Percentiles rank a stretch among this genome's conserved stretches.
These are phyloP conservation scores for Xanthia togata DNA, from an alignment of 2,888 invertebrate species.

Conservation along the genomic window DNA sequence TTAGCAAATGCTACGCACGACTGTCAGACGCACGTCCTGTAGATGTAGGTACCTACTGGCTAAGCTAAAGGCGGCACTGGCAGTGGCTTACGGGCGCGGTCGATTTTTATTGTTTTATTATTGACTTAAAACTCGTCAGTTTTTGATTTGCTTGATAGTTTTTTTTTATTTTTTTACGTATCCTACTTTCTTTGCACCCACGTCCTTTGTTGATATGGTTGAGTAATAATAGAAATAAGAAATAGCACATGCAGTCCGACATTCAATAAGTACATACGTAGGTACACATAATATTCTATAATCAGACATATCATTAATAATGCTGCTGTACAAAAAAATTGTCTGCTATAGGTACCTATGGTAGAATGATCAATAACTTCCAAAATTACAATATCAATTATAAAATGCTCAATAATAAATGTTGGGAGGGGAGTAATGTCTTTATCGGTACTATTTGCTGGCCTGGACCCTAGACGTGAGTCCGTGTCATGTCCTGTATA, in stretches of 20 bases:
- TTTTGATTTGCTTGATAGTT: no score
- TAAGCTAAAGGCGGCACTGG: constrained; percentile 46
- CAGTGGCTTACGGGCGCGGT: constrained; percentile 10
- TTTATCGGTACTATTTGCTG: background rate
- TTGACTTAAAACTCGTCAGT: background rate
- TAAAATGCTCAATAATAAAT: background rate
- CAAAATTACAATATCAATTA: constrained; percentile 8
- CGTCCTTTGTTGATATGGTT: background rate
- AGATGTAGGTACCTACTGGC: constrained; percentile 37
- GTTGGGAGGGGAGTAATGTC: background rate
- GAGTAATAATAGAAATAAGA: constrained; percentile 11
- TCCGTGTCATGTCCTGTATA: background rate
- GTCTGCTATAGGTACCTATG: background rate
- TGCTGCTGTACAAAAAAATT: background rate
- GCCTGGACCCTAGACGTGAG: background rate
- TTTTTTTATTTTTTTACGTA: background rate
- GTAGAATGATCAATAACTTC: constrained; percentile 2
- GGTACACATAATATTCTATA: constrained; percentile 6
- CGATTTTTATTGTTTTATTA: background rate
- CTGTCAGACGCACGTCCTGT: constrained; percentile 3
- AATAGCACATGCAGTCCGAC: background rate
- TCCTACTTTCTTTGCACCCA: constrained; percentile 3
- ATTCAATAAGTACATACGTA: background rate
- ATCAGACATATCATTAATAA: background rate
- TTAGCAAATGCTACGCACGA: constrained; percentile 67